Conservation (phyloP, 2,888 invertebrate species). For the Parnassius mnemosyne region DNA sequence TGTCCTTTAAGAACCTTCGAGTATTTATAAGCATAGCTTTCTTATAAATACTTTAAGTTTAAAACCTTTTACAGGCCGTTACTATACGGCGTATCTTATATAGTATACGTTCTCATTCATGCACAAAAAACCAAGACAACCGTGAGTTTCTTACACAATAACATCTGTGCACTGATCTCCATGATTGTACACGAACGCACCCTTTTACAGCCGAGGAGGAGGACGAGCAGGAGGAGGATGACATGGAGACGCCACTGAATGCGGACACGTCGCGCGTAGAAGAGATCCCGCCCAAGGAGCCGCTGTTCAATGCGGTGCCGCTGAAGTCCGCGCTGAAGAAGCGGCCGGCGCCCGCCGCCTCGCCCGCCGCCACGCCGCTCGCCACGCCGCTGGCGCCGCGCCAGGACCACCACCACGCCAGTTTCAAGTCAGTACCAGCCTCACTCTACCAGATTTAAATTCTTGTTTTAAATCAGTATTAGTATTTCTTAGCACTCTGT, state of each 20-base stretch:
- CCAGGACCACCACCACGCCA: slow-evolving; percentile 87
- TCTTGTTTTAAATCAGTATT: too few species aligned
- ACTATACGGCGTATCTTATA: too few species aligned
- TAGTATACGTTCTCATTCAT: too few species aligned
- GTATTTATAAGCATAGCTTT: too few species aligned
- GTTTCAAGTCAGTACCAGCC: slow-evolving; percentile 85
- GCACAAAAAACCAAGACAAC: too few species aligned
- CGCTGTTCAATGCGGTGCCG: slow-evolving; percentile 93
- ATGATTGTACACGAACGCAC: neutral
- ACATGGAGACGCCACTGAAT: slow-evolving; percentile 77
- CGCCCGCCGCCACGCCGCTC: slow-evolving; percentile 80
- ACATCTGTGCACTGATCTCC: neutral
- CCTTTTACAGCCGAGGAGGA: slow-evolving; percentile 64
- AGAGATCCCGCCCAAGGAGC: slow-evolving; percentile 96
- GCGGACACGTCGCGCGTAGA: slow-evolving; percentile 91
- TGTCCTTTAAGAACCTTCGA: too few species aligned
- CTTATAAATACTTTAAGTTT: too few species aligned
- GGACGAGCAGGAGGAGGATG: slow-evolving; percentile 85
- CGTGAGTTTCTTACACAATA: too few species aligned
- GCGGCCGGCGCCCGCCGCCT: slow-evolving; percentile 86
- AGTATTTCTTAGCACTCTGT: too few species aligned
- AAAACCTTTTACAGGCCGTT: too few species aligned
- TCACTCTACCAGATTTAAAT: too few species aligned
- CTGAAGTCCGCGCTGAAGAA: slow-evolving; percentile 96
- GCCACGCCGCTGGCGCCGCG: slow-evolving; percentile 77